Percentiles rank a stretch among this genome's conserved stretches.
phyloP scores from a whole-genome alignment of 2,797 vertebrate species.

The Telmatherina bonti region DNA sequence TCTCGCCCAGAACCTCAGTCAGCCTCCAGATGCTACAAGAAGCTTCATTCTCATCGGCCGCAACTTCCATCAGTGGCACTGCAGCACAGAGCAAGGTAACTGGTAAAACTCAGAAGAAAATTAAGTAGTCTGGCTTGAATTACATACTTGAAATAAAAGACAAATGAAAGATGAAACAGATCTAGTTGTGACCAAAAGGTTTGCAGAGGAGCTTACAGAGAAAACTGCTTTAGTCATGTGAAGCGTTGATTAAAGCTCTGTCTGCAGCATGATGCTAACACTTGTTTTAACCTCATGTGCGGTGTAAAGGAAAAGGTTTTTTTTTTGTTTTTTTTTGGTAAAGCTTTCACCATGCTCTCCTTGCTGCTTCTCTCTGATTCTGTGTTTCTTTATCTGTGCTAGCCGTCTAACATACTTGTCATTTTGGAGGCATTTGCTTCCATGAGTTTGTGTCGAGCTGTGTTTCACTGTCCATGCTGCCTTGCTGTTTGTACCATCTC shows the following conservation, averaged over 20 bases:
- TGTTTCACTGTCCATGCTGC: constrained; percentile 65
- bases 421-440: constrained; percentile 54
- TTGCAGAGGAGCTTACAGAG: neutral
- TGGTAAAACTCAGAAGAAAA: neutral
- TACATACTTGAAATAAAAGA: neutral
- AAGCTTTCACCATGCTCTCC: constrained; percentile 37
- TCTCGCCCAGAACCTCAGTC: constrained; percentile 77
- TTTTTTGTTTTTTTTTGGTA: constrained; percentile 1
- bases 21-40: constrained; percentile 81
- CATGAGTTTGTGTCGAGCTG: constrained; percentile 47
- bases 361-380: constrained; percentile 37
- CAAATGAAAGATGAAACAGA: neutral
- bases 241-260: neutral
- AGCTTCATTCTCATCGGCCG: constrained; percentile 92
- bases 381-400: constrained; percentile 41
- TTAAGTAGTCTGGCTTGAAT: neutral
- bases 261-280: constrained; percentile 41
- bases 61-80: constrained; percentile 95
- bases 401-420: constrained; percentile 50
- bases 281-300: constrained; percentile 4
- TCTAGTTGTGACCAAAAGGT: neutral
- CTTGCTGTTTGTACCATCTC: constrained; percentile 80
- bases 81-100: constrained; percentile 92
- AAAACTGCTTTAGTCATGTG: neutral
- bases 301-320: neutral